Conservation (phyloP, 1,140 invertebrate genomes). For the Gonioctena quinquepunctata region DNA sequence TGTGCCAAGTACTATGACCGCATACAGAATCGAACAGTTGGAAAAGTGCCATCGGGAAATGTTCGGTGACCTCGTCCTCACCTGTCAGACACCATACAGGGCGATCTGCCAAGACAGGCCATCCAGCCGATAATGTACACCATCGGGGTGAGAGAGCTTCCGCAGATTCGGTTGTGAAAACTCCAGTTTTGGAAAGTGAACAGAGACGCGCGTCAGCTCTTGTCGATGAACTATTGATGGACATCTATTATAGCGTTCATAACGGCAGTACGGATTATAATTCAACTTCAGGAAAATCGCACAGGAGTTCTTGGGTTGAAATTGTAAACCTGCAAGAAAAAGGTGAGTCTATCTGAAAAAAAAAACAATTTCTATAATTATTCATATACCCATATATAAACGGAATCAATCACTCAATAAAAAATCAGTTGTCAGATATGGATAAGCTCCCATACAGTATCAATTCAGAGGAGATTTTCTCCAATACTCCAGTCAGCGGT, state of each 20-base stretch:
- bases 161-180: not conserved
- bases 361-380: too few species aligned
- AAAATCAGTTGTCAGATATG: too few species aligned
- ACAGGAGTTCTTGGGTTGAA: conserved; percentile 34
- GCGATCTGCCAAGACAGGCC: not conserved
- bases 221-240: conserved; percentile 47
- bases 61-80: conserved; percentile 45
- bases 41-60: conserved; percentile 42
- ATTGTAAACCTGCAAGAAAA: conserved; percentile 36
- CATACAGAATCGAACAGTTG: conserved; percentile 38
- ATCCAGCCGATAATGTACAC: conserved; percentile 1
- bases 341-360: conserved; percentile 43
- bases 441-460: too few species aligned
- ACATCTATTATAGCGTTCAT: conserved; percentile 45
- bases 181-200: conserved; percentile 25
- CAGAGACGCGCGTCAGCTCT: conserved; percentile 39
- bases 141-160: conserved; percentile 15
- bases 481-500: too few species aligned
- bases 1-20: conserved; percentile 1
- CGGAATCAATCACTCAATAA: too few species aligned
- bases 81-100: conserved; percentile 24
- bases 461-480: too few species aligned
- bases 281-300: conserved; percentile 49
- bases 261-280: conserved; percentile 43
- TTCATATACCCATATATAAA: too few species aligned